Conservation (phyloP, 2,797 vertebrate genomes). For the Typhlichthys eigenmanni region DNA sequence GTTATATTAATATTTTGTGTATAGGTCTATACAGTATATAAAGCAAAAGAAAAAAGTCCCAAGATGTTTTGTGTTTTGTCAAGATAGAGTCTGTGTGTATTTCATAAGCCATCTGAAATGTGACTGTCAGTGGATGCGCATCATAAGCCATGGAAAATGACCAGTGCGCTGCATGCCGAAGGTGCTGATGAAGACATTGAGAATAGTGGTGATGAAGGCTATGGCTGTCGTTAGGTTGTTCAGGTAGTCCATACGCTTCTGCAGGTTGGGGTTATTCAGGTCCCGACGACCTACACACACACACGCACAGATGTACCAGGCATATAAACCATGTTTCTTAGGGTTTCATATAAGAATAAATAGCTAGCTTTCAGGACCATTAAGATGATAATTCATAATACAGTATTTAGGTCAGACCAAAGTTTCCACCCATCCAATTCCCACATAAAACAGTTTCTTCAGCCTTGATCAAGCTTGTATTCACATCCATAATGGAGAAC, state of each 20-base stretch:
- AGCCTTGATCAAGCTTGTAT: conserved; percentile 7
- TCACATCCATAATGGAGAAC: no score
- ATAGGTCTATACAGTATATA: no score
- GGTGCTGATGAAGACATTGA: conserved; percentile 71
- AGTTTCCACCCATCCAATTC: no score
- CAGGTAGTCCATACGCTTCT: conserved; percentile 70
- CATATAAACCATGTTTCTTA: no score
- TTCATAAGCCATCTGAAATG: not conserved
- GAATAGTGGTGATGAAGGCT: conserved; percentile 61
- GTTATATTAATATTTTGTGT: no score
- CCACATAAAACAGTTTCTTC: conserved; percentile 41
- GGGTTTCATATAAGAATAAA: no score
- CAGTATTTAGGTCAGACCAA: no score
- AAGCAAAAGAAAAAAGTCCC: no score
- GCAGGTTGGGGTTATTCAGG: conserved; percentile 62
- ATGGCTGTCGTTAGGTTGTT: conserved; percentile 66
- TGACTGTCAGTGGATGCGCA: conserved; percentile 62
- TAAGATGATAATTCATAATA: no score
- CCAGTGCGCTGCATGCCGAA: conserved; percentile 67
- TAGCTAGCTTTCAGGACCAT: no score
- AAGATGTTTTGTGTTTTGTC: no score
- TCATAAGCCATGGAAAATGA: conserved; percentile 72
- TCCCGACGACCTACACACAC: conserved; percentile 61
- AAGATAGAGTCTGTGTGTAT: not conserved
- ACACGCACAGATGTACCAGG: conserved; percentile 15